Percentiles rank a stretch among this genome's conserved stretches.
These are phyloP conservation scores for Melanotaenia maccullochi DNA, from an alignment of 2,797 vertebrate genomes.

Conservation along the genomic window DNA sequence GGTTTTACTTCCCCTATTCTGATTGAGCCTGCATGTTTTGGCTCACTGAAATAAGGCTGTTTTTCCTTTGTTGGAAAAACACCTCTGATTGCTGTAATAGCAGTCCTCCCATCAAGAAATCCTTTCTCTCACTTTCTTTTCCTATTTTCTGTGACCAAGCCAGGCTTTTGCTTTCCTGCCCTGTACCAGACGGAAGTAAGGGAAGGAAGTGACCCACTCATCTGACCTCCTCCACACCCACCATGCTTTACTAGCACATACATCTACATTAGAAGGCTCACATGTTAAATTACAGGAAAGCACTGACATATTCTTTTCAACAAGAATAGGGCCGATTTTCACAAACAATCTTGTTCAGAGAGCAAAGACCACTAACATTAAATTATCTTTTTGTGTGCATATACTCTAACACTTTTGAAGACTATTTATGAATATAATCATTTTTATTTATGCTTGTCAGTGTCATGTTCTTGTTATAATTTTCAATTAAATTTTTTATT, in stretches of 20 bases:
- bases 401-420: neutral
- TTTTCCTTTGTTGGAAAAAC: neutral
- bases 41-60: neutral
- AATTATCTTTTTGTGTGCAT: neutral
- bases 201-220: constrained; percentile 51
- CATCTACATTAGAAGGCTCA: neutral
- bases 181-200: constrained; percentile 18
- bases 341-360: neutral
- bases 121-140: constrained; percentile 47
- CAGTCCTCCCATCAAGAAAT: neutral
- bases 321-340: constrained; percentile 26
- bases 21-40: neutral
- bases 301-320: constrained; percentile 4
- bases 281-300: constrained; percentile 44
- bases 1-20: neutral
- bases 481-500: no score
- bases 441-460: neutral
- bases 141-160: neutral
- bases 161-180: constrained; percentile 14
- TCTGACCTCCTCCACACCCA: neutral
- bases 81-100: neutral
- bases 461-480: no score
- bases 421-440: no score
- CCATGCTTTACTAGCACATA: constrained; percentile 5
- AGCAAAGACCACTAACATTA: constrained; percentile 1